Conservation (phyloP, 2,113 vertebrate genomes). For the Carassius carassius region DNA sequence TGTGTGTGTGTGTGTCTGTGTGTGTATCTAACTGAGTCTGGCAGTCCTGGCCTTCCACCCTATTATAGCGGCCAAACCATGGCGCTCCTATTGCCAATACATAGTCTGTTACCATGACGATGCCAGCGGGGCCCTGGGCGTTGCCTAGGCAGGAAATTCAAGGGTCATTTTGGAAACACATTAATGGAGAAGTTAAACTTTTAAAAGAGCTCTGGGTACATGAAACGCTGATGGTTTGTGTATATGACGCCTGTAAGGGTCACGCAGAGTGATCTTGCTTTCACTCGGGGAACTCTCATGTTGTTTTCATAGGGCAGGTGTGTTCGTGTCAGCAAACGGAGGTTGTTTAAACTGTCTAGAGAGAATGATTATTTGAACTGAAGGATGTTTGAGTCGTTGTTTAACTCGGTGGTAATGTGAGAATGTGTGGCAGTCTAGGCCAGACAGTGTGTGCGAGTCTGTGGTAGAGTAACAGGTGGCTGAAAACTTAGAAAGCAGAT, state of each 20-base stretch:
- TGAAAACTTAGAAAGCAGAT: slow-evolving; percentile 37
- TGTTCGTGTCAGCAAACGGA: not conserved
- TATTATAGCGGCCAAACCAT: slow-evolving; percentile 63
- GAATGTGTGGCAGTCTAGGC: slow-evolving; percentile 27
- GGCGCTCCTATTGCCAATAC: slow-evolving; percentile 71
- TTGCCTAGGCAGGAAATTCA: slow-evolving; percentile 23
- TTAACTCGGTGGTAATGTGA: slow-evolving; percentile 58
- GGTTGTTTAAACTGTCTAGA: slow-evolving; percentile 17
- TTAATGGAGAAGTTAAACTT: not conserved
- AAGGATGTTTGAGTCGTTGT: slow-evolving; percentile 12
- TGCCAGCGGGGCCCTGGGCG: slow-evolving; percentile 44
- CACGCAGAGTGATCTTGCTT: not conserved
- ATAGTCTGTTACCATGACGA: slow-evolving; percentile 66
- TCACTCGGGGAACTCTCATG: not conserved
- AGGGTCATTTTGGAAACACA: slow-evolving; percentile 42
- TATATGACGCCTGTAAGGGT: not conserved
- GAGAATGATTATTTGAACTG: slow-evolving; percentile 19
- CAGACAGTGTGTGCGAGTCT: slow-evolving; percentile 43
- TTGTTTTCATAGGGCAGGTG: slow-evolving; percentile 23
- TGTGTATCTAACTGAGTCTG: slow-evolving; percentile 29
- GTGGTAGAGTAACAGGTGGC: slow-evolving; percentile 67
- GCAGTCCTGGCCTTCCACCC: slow-evolving; percentile 59
- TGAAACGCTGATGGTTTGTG: not conserved
- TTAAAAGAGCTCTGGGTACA: not conserved
- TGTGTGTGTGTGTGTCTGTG: slow-evolving; percentile 33